Conservation (phyloP, 1,140 invertebrate species). For the Drosophila gunungcola region DNA sequence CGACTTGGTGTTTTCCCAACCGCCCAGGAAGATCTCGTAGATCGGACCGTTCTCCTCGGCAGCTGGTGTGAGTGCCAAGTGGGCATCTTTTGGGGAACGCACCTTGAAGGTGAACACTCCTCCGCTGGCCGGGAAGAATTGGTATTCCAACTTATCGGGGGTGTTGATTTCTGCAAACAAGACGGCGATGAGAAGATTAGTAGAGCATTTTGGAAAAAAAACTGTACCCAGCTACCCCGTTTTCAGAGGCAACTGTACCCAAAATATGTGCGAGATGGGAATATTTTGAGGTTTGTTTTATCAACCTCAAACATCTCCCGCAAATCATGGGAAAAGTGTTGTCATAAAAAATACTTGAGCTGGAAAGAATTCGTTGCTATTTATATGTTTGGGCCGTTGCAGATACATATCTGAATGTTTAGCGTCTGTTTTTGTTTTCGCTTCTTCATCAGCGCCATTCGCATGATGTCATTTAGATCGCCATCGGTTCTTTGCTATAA, state of each 20-base stretch:
- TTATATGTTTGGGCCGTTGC: constrained; percentile 19
- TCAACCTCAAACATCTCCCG: constrained; percentile 24
- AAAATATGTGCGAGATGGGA: background rate
- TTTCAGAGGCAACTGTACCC: constrained; percentile 27
- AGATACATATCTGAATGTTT: constrained; percentile 36
- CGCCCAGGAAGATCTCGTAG: constrained; percentile 93
- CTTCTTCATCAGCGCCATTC: constrained; percentile 42
- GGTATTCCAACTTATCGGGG: constrained; percentile 92
- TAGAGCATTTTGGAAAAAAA: no score
- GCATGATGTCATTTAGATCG: constrained; percentile 68
- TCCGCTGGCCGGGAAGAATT: constrained; percentile 89
- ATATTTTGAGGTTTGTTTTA: constrained; percentile 21
- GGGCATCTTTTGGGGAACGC: constrained; percentile 91
- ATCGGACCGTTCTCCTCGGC: constrained; percentile 90
- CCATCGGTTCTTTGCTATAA: constrained; percentile 27
- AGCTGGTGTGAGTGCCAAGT: constrained; percentile 89
- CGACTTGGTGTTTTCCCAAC: constrained; percentile 93
- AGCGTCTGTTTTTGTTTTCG: constrained; percentile 60
- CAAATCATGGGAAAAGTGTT: constrained; percentile 14
- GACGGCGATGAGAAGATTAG: constrained; percentile 31
- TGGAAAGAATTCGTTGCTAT: constrained; percentile 27
- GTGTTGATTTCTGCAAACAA: constrained; percentile 89
- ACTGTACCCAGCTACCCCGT: background rate
- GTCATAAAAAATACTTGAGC: constrained; percentile 14
- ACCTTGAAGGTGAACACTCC: constrained; percentile 90